Evolutionary conservation across 2,888 invertebrate species (phyloP), one percentile per base, ranked within the genome.

Genomic region (Empis livida): DNA sequence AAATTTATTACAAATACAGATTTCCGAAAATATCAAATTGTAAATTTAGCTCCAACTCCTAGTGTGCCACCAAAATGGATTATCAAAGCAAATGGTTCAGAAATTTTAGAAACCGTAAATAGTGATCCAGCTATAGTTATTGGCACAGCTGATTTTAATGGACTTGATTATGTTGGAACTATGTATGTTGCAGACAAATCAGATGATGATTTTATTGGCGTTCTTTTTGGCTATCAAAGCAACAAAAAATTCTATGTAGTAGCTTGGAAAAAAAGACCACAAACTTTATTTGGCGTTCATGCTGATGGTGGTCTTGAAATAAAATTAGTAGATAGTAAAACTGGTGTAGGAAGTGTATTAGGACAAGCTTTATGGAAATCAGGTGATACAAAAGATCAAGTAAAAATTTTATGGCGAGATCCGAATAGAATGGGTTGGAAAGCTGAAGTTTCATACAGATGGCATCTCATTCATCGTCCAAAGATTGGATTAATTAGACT

Each of bases 311-410:
- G 95, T 1, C 90, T 96, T 43, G 92, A 93, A 61, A 75, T 96
- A 30, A 95, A 95, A 66, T 71, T 94, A 43, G 89, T 96, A 41
- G 80, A 93, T 62, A 94, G 94, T 0, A 76, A 77, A 53, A 90
- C 93, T 0, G 96, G 96, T 0, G 95, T 95, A 0, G 94, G 95
- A 0, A 82, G 91, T 67, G 79, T 85, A 62, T 65, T 96, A 61
- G 72, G 96, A 43, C 96, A 96, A 64, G 84, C 94, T 1, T 73
- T 96, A 1, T 96, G 96, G 96, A 93, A 95, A 60, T 92, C 93
- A 0, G 91, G 91, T 1, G 83, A 90, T 61, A 93, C 91, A 0
- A 78, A 80, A 5, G 82, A 86, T 58, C 89, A 93, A 76, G 74
- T 90, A 0, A 85, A 82, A 52, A 72, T 94, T 0, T 70, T 95